Conservation (phyloP, 2,797 vertebrate genomes). For the Thripadectes ignobilis region DNA sequence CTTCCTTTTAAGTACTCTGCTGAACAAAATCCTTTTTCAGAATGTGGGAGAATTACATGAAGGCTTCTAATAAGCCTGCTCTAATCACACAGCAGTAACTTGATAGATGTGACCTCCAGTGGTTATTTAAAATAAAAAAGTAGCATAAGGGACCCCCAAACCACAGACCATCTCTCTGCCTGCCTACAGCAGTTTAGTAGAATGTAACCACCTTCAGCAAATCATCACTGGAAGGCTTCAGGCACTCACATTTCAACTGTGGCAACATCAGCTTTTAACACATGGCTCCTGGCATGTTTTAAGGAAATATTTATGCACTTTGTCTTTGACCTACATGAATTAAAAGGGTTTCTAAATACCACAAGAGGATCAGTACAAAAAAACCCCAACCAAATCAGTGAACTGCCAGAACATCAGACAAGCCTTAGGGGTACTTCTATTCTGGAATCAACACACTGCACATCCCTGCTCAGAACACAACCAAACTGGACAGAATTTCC, state of each 20-base stretch:
- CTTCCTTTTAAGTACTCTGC: neutral
- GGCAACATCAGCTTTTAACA: neutral
- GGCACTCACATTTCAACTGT: neutral
- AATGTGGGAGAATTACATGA: neutral
- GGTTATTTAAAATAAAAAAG: neutral
- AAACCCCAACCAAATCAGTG: neutral
- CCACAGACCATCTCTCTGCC: neutral
- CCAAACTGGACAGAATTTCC: neutral
- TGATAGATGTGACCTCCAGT: neutral
- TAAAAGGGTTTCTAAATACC: neutral
- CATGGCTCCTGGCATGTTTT: neutral
- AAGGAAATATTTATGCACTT: neutral
- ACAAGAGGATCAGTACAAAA: neutral
- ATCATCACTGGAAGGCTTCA: neutral
- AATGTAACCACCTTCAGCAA: neutral
- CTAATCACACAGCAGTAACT: neutral
- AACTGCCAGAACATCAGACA: neutral
- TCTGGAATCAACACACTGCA: neutral
- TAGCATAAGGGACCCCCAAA: neutral
- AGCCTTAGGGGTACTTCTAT: neutral
- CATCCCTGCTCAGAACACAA: neutral
- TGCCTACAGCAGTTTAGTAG: neutral
- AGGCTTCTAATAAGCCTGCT: neutral
- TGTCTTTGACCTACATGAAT: neutral
- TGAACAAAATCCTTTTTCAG: neutral